Conservation (phyloP, 2,797 vertebrate genomes). For the Danio choprae region DNA sequence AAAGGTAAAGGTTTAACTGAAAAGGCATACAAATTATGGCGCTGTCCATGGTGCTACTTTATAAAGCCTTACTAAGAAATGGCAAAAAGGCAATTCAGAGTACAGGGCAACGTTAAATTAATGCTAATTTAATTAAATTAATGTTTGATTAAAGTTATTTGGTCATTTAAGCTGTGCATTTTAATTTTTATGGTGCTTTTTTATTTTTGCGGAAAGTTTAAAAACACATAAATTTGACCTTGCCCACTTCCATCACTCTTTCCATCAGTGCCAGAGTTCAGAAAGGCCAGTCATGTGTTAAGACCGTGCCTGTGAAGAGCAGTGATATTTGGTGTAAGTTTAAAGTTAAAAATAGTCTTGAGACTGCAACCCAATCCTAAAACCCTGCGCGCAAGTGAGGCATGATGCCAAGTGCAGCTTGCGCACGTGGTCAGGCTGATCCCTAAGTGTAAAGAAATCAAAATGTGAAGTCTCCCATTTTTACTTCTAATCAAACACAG, state of each 20-base stretch:
- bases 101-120: background rate
- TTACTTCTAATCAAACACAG: background rate
- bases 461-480: background rate
- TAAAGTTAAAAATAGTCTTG: constrained; percentile 78
- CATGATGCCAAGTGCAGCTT: constrained; percentile 41
- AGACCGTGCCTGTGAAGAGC: constrained; percentile 38
- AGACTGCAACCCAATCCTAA: constrained; percentile 75
- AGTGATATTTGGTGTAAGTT: constrained; percentile 66
- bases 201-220: too few species aligned
- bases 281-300: constrained; percentile 6
- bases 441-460: background rate
- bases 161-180: background rate
- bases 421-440: constrained; percentile 31
- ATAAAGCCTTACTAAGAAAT: constrained; percentile 58
- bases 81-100: background rate
- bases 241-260: constrained; percentile 10
- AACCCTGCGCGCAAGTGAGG: constrained; percentile 68
- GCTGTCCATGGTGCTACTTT: constrained; percentile 54
- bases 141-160: background rate
- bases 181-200: background rate
- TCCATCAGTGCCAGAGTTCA: background rate
- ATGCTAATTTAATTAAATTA: background rate
- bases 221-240: constrained; percentile 26
- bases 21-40: background rate
- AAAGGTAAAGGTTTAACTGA: background rate